A percentile compares a stretch with the other conserved stretches of the same genome.
Evolutionary conservation across 2,113 vertebrate species (phyloP).

Genomic region (Oceanodroma tethys): DNA sequence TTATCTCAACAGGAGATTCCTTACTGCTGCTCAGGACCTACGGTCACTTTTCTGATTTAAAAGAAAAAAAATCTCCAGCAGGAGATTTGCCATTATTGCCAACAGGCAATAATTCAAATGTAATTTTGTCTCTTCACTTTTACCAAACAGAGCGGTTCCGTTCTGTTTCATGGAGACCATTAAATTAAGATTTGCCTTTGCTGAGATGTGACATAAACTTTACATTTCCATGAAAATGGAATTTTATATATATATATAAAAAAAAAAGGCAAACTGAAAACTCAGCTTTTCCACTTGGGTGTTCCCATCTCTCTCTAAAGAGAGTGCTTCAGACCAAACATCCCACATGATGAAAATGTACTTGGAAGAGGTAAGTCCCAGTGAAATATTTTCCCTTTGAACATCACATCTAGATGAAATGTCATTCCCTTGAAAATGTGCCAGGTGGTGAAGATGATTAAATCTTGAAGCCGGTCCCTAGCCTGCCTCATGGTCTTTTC

Average conservation of each 20-base stretch:
- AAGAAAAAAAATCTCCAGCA: background rate
- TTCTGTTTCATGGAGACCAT: background rate
- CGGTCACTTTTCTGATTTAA: background rate
- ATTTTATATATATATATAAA: background rate
- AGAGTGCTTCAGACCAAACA: background rate
- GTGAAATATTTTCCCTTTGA: background rate
- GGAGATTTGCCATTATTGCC: no score
- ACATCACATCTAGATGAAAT: background rate
- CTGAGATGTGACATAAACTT: background rate
- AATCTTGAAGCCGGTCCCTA: background rate
- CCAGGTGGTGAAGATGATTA: background rate
- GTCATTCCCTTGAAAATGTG: background rate
- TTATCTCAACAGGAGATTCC: background rate
- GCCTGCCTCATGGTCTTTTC: background rate
- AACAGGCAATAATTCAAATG: background rate
- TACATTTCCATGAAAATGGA: background rate
- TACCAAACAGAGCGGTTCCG: fast-evolving
- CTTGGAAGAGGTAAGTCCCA: background rate
- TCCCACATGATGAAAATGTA: fast-evolving
- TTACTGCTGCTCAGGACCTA: background rate
- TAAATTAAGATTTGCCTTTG: background rate
- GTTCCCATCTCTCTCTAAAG: background rate
- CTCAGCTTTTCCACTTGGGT: background rate
- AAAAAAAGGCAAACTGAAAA: background rate
- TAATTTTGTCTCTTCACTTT: background rate